Evolutionary conservation across 2,113 vertebrate species (phyloP).

Genomic region (Callithrix jacchus): DNA sequence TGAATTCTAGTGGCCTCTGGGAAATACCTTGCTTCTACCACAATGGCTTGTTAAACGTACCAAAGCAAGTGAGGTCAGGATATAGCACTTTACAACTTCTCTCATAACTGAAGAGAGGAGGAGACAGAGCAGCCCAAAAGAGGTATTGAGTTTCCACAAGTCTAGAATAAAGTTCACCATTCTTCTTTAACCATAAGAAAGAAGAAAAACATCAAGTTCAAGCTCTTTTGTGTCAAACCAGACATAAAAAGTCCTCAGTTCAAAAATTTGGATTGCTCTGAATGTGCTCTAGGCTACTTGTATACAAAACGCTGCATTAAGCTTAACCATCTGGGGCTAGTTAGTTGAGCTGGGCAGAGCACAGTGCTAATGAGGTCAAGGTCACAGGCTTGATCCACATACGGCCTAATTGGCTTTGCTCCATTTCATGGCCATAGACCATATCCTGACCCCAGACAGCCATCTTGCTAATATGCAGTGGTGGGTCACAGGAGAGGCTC

Average conservation of each 20-base stretch:
- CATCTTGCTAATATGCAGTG: conserved; percentile 46
- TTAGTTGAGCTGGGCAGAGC: conserved; percentile 62
- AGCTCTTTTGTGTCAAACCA: conserved; percentile 45
- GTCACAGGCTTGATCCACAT: conserved; percentile 73
- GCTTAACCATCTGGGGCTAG: conserved; percentile 75
- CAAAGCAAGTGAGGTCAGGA: conserved; percentile 80
- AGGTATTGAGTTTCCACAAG: conserved; percentile 74
- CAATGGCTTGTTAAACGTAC: conserved; percentile 83
- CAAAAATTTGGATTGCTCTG: conserved; percentile 41
- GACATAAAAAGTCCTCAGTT: conserved; percentile 54
- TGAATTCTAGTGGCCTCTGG: conserved; percentile 73
- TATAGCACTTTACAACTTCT: conserved; percentile 80
- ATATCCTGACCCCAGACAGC: conserved; percentile 63
- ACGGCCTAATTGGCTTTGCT: conserved; percentile 77
- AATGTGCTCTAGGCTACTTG: conserved; percentile 54
- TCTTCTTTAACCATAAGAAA: conserved; percentile 56
- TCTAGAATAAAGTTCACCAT: conserved; percentile 58
- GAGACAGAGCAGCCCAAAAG: conserved; percentile 71
- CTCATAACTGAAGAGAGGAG: conserved; percentile 78
- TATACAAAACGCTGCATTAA: conserved; percentile 69
- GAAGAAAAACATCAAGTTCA: conserved; percentile 55
- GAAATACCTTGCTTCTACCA: conserved; percentile 79
- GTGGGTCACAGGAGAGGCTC: conserved; percentile 7
- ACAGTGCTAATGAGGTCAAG: conserved; percentile 79
- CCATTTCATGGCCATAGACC: conserved; percentile 72